Conservation (phyloP, 2,113 vertebrate species). For the Nansenia antarctica region DNA sequence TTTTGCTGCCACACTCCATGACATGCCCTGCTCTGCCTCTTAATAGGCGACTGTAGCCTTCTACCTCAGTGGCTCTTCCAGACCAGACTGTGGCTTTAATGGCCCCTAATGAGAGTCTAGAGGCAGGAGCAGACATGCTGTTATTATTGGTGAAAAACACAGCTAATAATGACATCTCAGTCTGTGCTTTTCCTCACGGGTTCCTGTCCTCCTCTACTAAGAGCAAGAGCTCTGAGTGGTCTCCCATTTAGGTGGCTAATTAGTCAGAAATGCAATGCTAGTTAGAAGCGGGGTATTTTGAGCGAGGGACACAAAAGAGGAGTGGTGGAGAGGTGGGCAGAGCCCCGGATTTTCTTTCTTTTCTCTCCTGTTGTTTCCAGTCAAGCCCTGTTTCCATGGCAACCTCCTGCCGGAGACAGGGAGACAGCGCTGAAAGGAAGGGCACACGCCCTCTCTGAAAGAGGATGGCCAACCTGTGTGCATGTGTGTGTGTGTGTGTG, state of each 20-base stretch:
- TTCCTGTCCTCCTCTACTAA: slow-evolving; percentile 12
- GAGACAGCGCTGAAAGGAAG: slow-evolving; percentile 77
- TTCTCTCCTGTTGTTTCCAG: slow-evolving; percentile 80
- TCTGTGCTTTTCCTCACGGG: slow-evolving; percentile 49
- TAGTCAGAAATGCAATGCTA: slow-evolving; percentile 60
- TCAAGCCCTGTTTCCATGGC: slow-evolving; percentile 83
- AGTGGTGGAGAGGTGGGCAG: slow-evolving; percentile 73
- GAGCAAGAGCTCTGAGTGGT: slow-evolving; percentile 54
- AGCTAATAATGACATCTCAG: slow-evolving; percentile 39
- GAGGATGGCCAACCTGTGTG: slow-evolving; percentile 72
- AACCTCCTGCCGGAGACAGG: slow-evolving; percentile 75
- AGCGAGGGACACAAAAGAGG: slow-evolving; percentile 71
- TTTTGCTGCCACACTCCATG: too few species aligned
- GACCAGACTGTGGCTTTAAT: slow-evolving; percentile 64
- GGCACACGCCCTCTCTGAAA: slow-evolving; percentile 70
- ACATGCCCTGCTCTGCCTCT: too few species aligned
- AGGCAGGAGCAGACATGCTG: slow-evolving; percentile 59
- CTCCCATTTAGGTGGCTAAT: slow-evolving; percentile 46
- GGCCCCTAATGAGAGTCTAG: slow-evolving; percentile 65
- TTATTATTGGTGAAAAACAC: slow-evolving; percentile 51
- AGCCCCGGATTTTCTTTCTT: slow-evolving; percentile 66
- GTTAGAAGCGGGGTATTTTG: slow-evolving; percentile 55
- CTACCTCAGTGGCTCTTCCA: slow-evolving; percentile 52
- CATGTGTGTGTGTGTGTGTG: slow-evolving; percentile 42
- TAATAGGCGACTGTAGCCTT: too few species aligned